phyloP scores from a whole-genome alignment of 1,140 invertebrate species.

The Marisa cornuarietis region DNA sequence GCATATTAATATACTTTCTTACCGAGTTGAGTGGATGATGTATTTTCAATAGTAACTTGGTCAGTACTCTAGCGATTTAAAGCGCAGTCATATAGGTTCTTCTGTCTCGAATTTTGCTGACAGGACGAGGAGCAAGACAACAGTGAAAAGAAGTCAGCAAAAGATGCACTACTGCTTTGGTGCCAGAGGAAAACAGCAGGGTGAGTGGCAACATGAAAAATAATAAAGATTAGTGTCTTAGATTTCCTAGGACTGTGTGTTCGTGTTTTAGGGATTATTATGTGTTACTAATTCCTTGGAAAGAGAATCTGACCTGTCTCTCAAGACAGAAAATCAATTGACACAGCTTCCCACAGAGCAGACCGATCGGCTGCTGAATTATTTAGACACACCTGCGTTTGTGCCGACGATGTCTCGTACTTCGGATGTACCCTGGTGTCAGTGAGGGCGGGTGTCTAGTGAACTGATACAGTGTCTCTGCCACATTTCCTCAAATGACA shows the following conservation, averaged over 20 bases:
- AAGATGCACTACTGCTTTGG: conserved; percentile 97
- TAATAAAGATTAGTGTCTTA: neutral
- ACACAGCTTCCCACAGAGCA: too few relatives aligned
- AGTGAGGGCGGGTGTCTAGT: neutral
- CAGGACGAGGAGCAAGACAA: conserved; percentile 97
- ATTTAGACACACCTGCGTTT: neutral
- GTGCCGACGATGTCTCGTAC: too few relatives aligned
- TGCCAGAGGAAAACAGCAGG: conserved; percentile 97
- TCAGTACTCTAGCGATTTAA: too few relatives aligned
- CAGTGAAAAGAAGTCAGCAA: conserved; percentile 96
- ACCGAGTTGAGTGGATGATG: too few relatives aligned
- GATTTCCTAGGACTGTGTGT: neutral
- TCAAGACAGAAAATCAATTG: too few relatives aligned
- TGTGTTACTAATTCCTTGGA: too few relatives aligned
- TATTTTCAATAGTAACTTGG: neutral
- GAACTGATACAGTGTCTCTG: neutral
- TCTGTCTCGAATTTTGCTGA: neutral
- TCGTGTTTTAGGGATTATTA: too few relatives aligned
- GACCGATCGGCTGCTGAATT: neutral
- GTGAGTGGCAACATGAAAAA: conserved; percentile 40
- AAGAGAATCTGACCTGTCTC: too few relatives aligned
- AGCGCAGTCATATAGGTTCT: neutral
- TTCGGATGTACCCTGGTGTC: neutral
- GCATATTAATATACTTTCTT: too few relatives aligned
- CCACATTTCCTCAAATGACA: neutral